Percentiles rank a stretch among this genome's conserved stretches.
phyloP scores from a whole-genome alignment of 2,113 vertebrate genomes.

The Nycticebus coucang region DNA sequence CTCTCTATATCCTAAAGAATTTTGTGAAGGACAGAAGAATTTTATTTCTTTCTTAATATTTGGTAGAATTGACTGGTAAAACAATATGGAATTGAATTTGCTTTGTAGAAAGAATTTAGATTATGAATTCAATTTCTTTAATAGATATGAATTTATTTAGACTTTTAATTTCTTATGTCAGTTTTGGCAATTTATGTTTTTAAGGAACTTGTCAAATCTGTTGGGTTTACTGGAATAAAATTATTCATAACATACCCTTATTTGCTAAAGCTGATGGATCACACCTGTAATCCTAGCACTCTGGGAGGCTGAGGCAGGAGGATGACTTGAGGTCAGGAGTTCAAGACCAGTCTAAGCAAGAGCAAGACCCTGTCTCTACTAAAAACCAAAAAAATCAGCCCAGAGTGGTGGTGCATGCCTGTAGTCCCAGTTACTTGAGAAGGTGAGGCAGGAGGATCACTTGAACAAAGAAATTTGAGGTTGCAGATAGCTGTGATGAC shows the following conservation, averaged over 20 bases:
- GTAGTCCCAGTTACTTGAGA: too few species aligned
- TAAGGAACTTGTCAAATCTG: slow-evolving; percentile 21
- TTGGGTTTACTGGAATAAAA: neutral
- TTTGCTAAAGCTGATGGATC: too few species aligned
- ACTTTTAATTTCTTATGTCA: neutral
- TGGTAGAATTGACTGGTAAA: neutral
- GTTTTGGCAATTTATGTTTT: slow-evolving; percentile 27
- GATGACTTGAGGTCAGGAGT: too few species aligned
- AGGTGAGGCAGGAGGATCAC: too few species aligned
- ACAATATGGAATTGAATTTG: neutral
- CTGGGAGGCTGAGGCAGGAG: too few species aligned
- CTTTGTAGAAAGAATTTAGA: neutral
- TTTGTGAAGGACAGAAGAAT: neutral
- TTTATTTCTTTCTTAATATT: neutral
- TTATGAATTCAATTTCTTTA: neutral
- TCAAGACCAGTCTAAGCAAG: too few species aligned
- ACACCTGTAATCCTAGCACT: too few species aligned
- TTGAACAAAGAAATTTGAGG: too few species aligned
- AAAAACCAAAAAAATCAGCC: too few species aligned
- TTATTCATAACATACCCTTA: neutral
- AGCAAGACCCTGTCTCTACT: too few species aligned
- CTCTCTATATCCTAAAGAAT: neutral
- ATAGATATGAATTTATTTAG: neutral
- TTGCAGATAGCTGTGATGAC: too few species aligned
- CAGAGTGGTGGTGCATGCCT: too few species aligned